Percentiles rank a stretch among this genome's conserved stretches.
These are phyloP conservation scores for Gambusia affinis DNA, from an alignment of 2,113 vertebrate genomes.

Conservation along the genomic window DNA sequence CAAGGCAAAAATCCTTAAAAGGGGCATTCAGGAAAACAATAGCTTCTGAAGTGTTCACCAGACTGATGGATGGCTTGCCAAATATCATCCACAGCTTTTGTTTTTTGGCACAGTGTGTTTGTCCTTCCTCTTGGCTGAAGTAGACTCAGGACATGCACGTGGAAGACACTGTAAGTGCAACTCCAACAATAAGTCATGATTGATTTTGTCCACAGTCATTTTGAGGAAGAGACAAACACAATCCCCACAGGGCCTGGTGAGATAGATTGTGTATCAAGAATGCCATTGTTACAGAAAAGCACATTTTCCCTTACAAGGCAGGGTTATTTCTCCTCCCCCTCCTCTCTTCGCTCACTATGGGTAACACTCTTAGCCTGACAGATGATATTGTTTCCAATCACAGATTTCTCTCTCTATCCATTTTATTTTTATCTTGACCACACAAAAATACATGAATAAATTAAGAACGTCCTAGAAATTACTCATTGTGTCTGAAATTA, in stretches of 20 bases:
- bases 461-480: slow-evolving; percentile 1
- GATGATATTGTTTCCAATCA: slow-evolving; percentile 64
- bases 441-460: slow-evolving; percentile 26
- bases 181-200: slow-evolving; percentile 75
- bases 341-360: slow-evolving; percentile 44
- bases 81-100: slow-evolving; percentile 51
- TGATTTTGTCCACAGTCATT: slow-evolving; percentile 72
- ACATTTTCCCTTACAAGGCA: slow-evolving; percentile 73
- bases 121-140: slow-evolving; percentile 54
- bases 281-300: slow-evolving; percentile 70
- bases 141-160: slow-evolving; percentile 59
- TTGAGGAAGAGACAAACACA: slow-evolving; percentile 61
- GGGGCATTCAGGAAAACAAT: slow-evolving; percentile 47
- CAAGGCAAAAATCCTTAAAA: slow-evolving; percentile 49
- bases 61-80: slow-evolving; percentile 56
- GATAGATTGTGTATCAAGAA: slow-evolving; percentile 68
- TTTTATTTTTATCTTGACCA: slow-evolving; percentile 30
- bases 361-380: slow-evolving; percentile 66
- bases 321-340: slow-evolving; percentile 60
- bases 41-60: slow-evolving; percentile 43
- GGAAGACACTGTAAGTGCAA: slow-evolving; percentile 68
- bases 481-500: neutral
- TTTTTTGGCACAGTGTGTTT: slow-evolving; percentile 33
- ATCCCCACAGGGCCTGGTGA: slow-evolving; percentile 57
- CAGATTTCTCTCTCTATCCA: slow-evolving; percentile 34